These are phyloP conservation scores for Dreissena rostriformis DNA, from an alignment of 1,140 invertebrate species.

Conservation along the genomic window DNA sequence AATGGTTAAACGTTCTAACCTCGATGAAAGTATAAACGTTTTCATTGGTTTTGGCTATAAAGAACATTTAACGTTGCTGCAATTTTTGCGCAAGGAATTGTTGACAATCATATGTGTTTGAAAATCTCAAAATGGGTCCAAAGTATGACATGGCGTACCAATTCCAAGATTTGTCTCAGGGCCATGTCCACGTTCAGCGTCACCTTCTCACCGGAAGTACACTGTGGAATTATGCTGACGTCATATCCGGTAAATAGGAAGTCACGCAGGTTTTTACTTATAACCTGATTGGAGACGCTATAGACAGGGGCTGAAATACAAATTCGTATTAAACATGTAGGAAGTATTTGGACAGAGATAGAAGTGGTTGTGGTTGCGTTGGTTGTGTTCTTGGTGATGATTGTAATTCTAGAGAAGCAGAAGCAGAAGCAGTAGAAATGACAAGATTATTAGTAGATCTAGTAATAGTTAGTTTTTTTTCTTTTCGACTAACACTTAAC, in stretches of 20 bases:
- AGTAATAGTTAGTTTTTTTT: too few species aligned
- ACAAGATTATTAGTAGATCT: too few species aligned
- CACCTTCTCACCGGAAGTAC: slow-evolving; percentile 21
- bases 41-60: too few species aligned
- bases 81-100: background rate
- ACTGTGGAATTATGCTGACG: slow-evolving; percentile 30
- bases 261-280: slow-evolving; percentile 25
- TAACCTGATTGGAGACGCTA: slow-evolving; percentile 27
- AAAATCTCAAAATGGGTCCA: background rate
- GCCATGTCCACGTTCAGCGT: slow-evolving; percentile 42
- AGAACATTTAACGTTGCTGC: background rate
- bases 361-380: too few species aligned
- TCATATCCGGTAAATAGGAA: slow-evolving; percentile 28
- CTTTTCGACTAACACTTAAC: too few species aligned
- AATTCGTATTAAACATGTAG: too few species aligned
- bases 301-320: background rate
- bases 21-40: background rate
- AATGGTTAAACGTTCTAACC: too few species aligned
- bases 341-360: too few species aligned
- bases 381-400: too few species aligned
- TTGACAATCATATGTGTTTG: background rate
- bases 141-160: slow-evolving; percentile 16
- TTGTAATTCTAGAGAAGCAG: too few species aligned
- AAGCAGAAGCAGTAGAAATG: too few species aligned
- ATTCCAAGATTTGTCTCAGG: slow-evolving; percentile 36